Base-by-base conservation (phyloP, 1,140 invertebrate genomes). In the Zelostemma sp. region DNA sequence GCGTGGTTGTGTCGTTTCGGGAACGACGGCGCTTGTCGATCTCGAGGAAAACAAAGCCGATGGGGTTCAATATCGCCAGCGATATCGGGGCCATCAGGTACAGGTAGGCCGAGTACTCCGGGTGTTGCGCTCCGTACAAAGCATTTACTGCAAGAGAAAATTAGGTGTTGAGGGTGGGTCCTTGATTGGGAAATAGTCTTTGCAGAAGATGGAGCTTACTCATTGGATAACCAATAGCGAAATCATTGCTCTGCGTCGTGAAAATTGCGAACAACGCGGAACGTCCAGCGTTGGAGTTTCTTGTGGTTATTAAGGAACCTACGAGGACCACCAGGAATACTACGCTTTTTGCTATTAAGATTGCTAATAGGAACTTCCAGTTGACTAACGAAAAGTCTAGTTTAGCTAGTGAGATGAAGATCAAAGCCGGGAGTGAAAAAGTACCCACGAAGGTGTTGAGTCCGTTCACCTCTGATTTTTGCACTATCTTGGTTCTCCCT, bases 171-270 rank as follows among this genome's bases (percentile, higher is more conserved):
- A n/a, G n/a, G n/a, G n/a, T n/a, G n/a, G n/a, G n/a, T n/a, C n/a
- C n/a, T n/a, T n/a, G n/a, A n/a, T n/a, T n/a, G n/a, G n/a, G n/a
- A n/a, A n/a, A n/a, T n/a, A n/a, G n/a, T n/a, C n/a, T n/a, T n/a
- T n/a, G n/a, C n/a, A n/a, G n/a, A n/a, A n/a, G 21, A 25, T 3
- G 21, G 33, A 35, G 88, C 90, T 91, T 89, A 97, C 95, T 90
- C 76, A 98, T 97, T 1, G 97, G 97, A 86, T 94, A 97, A 59
- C 97, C 97, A 71, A 99, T 90, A 45, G 97, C 97, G 88, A 99
- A 98, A 85, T 99, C 97, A 89, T 99, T 99, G 79, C 95, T 97
- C 80, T 98, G 96, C 0, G 97, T 98, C 45, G 93, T 94, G 82
- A 98, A 98, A 73, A 99, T 98, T 16, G 94, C 94, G 88, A 94